phyloP scores from a whole-genome alignment of 2,888 invertebrate genomes.

The Ceriagrion tenellum region DNA sequence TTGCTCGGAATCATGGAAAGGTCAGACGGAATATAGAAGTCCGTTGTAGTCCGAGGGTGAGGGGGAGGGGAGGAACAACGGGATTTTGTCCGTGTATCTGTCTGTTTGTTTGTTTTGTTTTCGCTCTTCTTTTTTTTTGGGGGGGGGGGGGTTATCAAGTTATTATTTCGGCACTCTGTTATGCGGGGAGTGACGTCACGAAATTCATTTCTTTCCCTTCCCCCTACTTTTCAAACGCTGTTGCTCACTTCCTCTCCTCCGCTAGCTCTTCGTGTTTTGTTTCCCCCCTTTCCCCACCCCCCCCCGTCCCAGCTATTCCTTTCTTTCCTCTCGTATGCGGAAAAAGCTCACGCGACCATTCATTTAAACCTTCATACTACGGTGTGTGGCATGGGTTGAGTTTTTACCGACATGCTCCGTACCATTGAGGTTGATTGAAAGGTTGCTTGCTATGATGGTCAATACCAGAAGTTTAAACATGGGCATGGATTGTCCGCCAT shows the following conservation, averaged over 20 bases:
- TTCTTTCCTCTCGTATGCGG: neutral
- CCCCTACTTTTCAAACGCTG: neutral
- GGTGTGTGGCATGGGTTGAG: too few relatives aligned
- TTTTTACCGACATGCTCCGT: too few relatives aligned
- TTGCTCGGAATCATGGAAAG: conserved; percentile 12
- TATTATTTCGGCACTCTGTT: neutral
- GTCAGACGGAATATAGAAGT: neutral
- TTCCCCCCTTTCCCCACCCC: neutral
- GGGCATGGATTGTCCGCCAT: too few relatives aligned
- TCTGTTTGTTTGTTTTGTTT: neutral
- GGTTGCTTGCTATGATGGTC: too few relatives aligned
- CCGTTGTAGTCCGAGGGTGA: neutral
- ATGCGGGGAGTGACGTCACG: neutral
- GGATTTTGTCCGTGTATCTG: neutral
- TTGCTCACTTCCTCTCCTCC: neutral
- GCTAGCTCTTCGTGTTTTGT: neutral
- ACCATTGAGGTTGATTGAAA: too few relatives aligned
- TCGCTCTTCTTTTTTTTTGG: neutral
- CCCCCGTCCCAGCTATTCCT: neutral
- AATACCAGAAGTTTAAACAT: too few relatives aligned
- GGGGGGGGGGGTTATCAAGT: neutral
- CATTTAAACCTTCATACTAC: too few relatives aligned
- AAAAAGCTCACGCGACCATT: too few relatives aligned
- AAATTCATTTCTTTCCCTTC: neutral
- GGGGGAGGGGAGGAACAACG: neutral